A percentile compares a stretch with the other conserved stretches of the same genome.
Conservation (phyloP, 2,113 vertebrate species). For the Verasper variegatus region DNA sequence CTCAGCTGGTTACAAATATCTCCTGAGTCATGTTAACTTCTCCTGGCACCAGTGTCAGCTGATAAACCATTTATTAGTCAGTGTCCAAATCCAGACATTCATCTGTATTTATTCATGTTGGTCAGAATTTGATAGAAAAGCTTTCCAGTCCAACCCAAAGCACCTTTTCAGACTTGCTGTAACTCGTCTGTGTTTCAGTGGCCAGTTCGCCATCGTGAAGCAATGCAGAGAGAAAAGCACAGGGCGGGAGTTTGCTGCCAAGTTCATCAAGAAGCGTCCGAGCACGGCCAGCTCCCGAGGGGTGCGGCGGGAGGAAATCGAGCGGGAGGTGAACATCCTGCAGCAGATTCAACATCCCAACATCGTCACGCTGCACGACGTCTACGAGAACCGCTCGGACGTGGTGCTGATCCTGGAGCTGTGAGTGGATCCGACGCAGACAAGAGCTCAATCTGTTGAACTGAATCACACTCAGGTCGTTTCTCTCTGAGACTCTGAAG, state of each 20-base stretch:
- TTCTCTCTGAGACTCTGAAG: too few species aligned
- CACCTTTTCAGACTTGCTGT: not conserved
- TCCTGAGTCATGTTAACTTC: too few species aligned
- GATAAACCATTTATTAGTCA: too few species aligned
- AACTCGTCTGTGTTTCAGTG: slow-evolving; percentile 78
- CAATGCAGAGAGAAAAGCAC: slow-evolving; percentile 89
- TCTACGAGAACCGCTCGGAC: slow-evolving; percentile 95
- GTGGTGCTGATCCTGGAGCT: slow-evolving; percentile 97
- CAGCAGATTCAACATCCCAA: slow-evolving; percentile 90
- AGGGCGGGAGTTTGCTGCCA: slow-evolving; percentile 88
- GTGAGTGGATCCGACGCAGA: slow-evolving; percentile 79
- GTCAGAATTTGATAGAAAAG: too few species aligned
- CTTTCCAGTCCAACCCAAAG: too few species aligned
- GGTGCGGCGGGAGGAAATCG: slow-evolving; percentile 90
- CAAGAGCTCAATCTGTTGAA: too few species aligned
- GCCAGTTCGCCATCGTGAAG: slow-evolving; percentile 97
- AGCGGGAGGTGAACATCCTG: slow-evolving; percentile 93
- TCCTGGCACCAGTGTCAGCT: too few species aligned
- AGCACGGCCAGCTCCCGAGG: slow-evolving; percentile 90
- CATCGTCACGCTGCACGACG: slow-evolving; percentile 91
- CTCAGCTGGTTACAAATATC: too few species aligned
- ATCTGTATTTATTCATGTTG: too few species aligned
- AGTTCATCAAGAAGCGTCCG: slow-evolving; percentile 97
- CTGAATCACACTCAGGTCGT: too few species aligned
- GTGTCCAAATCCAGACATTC: too few species aligned